A percentile compares a stretch with the other conserved stretches of the same genome.
phyloP scores from a whole-genome alignment of 2,888 invertebrate genomes.

The Timema cristinae region DNA sequence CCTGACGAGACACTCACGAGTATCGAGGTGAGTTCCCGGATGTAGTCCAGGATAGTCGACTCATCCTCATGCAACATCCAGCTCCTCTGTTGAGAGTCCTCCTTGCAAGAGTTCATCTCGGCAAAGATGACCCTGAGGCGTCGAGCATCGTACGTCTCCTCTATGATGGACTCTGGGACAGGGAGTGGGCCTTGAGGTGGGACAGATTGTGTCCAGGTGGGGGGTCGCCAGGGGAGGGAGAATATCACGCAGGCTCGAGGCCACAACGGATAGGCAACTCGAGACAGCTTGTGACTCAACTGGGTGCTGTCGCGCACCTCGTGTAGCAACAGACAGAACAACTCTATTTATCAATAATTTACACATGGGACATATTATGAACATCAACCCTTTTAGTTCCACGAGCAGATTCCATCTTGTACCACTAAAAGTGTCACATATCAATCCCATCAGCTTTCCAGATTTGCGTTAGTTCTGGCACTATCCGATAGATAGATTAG shows the following conservation, averaged over 20 bases:
- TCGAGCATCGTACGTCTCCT: conserved; percentile 80
- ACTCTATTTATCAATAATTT: conserved; percentile 32
- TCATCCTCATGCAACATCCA: conserved; percentile 96
- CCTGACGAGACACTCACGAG: conserved; percentile 54
- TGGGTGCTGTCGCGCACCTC: conserved; percentile 75
- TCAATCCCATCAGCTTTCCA: too few species aligned
- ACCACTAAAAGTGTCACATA: too few species aligned
- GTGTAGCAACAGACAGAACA: too few species aligned
- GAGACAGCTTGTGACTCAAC: conserved; percentile 80
- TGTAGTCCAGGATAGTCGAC: conserved; percentile 77
- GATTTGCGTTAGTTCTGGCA: too few species aligned
- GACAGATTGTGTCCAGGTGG: conserved; percentile 21
- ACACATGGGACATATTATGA: background rate
- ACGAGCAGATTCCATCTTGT: too few species aligned
- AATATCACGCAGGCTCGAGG: conserved; percentile 41
- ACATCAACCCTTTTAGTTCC: background rate
- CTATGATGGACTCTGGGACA: conserved; percentile 63
- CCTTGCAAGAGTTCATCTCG: conserved; percentile 82
- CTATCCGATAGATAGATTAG: too few species aligned
- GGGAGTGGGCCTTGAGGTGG: conserved; percentile 49
- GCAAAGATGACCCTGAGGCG: conserved; percentile 78
- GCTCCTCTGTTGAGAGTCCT: conserved; percentile 91
- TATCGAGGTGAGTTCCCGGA: conserved; percentile 77
- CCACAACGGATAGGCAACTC: conserved; percentile 79
- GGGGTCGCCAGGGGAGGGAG: conserved; percentile 17